phyloP scores from a whole-genome alignment of 2,113 vertebrate species.

The Strix aluco region DNA sequence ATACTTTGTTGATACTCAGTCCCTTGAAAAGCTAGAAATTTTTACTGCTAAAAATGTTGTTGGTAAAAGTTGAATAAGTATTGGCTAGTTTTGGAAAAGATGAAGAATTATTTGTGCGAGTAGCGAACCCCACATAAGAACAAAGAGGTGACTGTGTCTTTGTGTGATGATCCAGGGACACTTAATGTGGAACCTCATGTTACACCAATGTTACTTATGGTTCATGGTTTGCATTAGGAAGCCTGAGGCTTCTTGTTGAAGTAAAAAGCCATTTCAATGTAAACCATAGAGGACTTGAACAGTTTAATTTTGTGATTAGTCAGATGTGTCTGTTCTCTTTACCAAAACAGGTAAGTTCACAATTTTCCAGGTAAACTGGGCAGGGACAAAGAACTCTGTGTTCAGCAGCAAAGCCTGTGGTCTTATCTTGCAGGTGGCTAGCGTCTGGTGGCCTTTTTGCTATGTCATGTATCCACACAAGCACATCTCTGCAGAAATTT shows the following conservation, averaged over 20 bases:
- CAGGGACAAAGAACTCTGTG: not conserved
- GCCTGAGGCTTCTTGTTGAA: not conserved
- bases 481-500: constrained; percentile 56
- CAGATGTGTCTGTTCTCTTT: not conserved
- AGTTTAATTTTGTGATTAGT: not conserved
- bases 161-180: not conserved
- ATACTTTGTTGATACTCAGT: not conserved
- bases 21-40: not conserved
- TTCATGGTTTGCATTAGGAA: not conserved
- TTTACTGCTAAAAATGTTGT: not conserved
- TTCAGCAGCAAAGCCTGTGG: not conserved
- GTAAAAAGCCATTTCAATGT: not conserved
- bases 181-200: not conserved
- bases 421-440: constrained; percentile 74
- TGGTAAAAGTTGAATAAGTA: not conserved
- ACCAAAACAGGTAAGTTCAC: not conserved
- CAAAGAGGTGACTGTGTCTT: not conserved
- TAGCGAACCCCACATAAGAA: fast-evolving
- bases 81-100: not conserved
- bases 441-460: constrained; percentile 28
- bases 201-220: fast-evolving
- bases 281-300: not conserved
- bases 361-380: not conserved
- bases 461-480: constrained; percentile 81
- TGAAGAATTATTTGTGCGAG: not conserved